phyloP scores from a whole-genome alignment of 2,113 vertebrate genomes.

The Paradoxurus hermaphroditus region DNA sequence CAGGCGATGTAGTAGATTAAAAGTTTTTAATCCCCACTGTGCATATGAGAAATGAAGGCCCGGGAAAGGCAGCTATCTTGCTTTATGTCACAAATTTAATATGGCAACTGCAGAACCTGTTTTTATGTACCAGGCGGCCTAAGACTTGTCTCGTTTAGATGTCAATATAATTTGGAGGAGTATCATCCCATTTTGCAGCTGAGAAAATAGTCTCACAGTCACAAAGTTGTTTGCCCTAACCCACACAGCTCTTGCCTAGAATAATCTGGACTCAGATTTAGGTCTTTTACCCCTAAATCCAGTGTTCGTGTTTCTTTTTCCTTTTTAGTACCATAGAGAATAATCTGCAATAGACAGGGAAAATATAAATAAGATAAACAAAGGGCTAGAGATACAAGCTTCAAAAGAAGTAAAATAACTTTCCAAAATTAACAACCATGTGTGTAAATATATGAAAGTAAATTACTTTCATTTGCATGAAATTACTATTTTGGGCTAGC shows the following conservation, averaged over 20 bases:
- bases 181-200: not conserved
- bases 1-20: not conserved
- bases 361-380: constrained; percentile 8
- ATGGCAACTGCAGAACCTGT: not conserved
- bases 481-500: constrained; percentile 27
- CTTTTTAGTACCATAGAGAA: not conserved
- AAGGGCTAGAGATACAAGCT: constrained; percentile 5
- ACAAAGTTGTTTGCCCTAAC: not conserved
- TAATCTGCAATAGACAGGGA: not conserved
- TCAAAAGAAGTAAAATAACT: not conserved
- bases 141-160: not conserved
- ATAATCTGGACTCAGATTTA: not conserved
- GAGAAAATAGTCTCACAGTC: not conserved
- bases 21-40: not conserved
- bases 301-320: not conserved
- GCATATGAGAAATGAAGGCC: not conserved
- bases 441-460: constrained; percentile 22
- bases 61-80: not conserved
- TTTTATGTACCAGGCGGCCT: not conserved
- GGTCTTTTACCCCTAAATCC: not conserved
- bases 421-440: constrained; percentile 30
- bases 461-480: constrained; percentile 55
- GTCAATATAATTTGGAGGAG: not conserved
- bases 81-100: not conserved
- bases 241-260: not conserved